Percentiles rank a stretch among this genome's conserved stretches.
Evolutionary conservation across 2,888 invertebrate species (phyloP).

Genomic region (Dicyrtoma fusca): DNA sequence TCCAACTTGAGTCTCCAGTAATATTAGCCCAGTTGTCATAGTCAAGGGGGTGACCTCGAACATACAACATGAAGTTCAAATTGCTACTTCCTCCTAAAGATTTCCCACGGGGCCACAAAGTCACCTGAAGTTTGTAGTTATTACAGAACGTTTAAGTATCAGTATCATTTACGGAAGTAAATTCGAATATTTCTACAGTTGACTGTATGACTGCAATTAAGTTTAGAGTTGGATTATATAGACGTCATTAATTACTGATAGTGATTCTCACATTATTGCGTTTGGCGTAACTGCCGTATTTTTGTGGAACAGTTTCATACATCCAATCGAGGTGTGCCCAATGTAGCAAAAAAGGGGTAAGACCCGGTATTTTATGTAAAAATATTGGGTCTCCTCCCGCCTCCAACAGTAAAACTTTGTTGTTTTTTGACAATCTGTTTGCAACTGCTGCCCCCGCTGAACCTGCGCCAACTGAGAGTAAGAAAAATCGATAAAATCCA

Average conservation of each 20-base stretch:
- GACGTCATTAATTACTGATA: neutral
- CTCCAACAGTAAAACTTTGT: slow-evolving; percentile 68
- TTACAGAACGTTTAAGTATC: too few species aligned
- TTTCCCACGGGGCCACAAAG: slow-evolving; percentile 18
- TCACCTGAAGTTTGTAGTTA: too few species aligned
- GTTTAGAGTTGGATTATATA: too few species aligned
- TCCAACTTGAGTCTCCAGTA: slow-evolving; percentile 44
- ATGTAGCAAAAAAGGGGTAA: slow-evolving; percentile 65
- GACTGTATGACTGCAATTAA: too few species aligned
- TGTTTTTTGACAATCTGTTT: slow-evolving; percentile 61
- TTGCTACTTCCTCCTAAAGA: slow-evolving; percentile 31
- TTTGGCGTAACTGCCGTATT: slow-evolving; percentile 63
- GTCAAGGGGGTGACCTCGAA: slow-evolving; percentile 57
- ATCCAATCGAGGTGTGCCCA: slow-evolving; percentile 72
- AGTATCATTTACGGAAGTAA: too few species aligned
- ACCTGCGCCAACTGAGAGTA: slow-evolving; percentile 16
- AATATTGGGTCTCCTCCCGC: slow-evolving; percentile 67
- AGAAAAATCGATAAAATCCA: neutral
- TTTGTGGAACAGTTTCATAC: slow-evolving; percentile 70
- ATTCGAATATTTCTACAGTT: too few species aligned
- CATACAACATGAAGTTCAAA: slow-evolving; percentile 66
- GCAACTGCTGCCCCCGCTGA: slow-evolving; percentile 67
- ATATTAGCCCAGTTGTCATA: slow-evolving; percentile 49
- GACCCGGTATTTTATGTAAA: slow-evolving; percentile 42
- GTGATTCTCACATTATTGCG: slow-evolving; percentile 18